Evolutionary conservation across 2,113 vertebrate species (phyloP).

Genomic region (Antechinus flavipes): DNA sequence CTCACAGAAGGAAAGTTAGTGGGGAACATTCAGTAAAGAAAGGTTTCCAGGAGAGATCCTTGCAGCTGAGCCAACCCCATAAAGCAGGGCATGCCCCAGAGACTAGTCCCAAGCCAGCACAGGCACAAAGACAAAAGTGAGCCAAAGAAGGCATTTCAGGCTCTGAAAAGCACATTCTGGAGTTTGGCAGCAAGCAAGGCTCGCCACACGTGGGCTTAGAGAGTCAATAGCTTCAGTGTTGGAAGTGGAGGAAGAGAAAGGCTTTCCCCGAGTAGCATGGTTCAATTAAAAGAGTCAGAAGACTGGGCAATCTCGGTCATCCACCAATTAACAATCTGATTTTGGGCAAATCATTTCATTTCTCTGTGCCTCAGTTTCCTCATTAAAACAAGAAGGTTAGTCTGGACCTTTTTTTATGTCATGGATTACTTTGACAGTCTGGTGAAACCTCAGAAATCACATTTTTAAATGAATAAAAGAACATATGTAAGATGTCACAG

Average conservation of each 20-base stretch:
- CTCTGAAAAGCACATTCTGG: neutral
- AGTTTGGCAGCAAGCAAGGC: neutral
- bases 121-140: neutral
- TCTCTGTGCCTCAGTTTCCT: neutral
- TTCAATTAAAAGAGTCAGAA: neutral
- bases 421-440: neutral
- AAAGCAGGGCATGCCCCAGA: neutral
- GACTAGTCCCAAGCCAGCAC: neutral
- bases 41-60: neutral
- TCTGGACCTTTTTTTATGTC: neutral
- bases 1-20: neutral
- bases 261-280: neutral
- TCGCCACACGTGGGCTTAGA: neutral
- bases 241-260: neutral
- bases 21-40: neutral
- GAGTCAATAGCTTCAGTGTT: slow-evolving; percentile 1
- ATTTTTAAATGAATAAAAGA: neutral
- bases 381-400: neutral
- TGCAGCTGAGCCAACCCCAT: neutral
- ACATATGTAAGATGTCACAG: neutral
- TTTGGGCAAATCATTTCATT: neutral
- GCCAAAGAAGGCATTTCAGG: neutral
- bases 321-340: neutral
- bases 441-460: neutral
- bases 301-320: neutral